Evolutionary conservation across 2,888 invertebrate species (phyloP).

Genomic region (Mimachlamys varia): DNA sequence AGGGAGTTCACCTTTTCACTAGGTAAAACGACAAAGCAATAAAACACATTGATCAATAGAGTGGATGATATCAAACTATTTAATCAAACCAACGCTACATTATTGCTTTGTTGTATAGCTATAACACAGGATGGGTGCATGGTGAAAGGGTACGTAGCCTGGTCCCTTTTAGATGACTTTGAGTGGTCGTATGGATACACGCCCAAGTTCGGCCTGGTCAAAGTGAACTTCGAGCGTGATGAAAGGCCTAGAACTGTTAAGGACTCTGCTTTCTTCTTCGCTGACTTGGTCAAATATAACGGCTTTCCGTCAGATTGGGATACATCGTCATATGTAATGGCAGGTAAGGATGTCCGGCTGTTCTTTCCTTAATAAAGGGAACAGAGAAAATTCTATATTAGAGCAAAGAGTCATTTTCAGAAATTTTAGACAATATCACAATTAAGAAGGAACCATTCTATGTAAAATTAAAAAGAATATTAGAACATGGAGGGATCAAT

Average conservation of each 20-base stretch:
- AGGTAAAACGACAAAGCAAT: too few species aligned
- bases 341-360: slow-evolving; percentile 48
- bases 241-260: slow-evolving; percentile 58
- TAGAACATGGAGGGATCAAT: too few species aligned
- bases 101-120: slow-evolving; percentile 49
- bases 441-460: too few species aligned
- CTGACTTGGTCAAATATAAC: slow-evolving; percentile 56
- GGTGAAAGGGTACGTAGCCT: slow-evolving; percentile 87
- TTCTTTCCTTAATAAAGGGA: too few species aligned
- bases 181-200: slow-evolving; percentile 91
- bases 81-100: too few species aligned
- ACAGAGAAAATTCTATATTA: too few species aligned
- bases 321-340: slow-evolving; percentile 57
- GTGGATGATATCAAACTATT: too few species aligned
- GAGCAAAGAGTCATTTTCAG: too few species aligned
- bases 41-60: too few species aligned
- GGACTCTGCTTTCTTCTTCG: slow-evolving; percentile 61
- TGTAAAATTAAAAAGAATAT: too few species aligned
- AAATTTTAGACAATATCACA: too few species aligned
- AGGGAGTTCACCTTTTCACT: too few species aligned
- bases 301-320: slow-evolving; percentile 55
- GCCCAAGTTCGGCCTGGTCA: slow-evolving; percentile 87
- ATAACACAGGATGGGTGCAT: slow-evolving; percentile 69
- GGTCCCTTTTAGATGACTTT: slow-evolving; percentile 92
- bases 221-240: slow-evolving; percentile 58